A percentile compares a stretch with the other conserved stretches of the same genome.
Conservation (phyloP, 92 coral and sea anemone genomes). For the Paragorgia papillata region DNA sequence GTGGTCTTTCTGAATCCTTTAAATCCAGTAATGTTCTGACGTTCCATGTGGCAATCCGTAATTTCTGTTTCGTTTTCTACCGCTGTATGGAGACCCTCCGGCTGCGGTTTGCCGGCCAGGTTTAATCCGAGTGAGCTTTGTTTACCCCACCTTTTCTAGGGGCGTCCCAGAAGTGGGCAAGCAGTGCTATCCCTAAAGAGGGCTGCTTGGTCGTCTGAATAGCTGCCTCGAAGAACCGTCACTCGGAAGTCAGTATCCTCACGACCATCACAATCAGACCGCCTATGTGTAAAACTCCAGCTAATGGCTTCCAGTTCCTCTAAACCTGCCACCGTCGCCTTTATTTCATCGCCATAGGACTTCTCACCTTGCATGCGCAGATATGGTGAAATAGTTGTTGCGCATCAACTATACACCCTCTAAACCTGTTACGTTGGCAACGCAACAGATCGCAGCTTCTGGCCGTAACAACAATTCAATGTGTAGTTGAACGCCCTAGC, state of each 20-base stretch:
- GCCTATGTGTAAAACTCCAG: too few species aligned
- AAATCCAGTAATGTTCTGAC: constrained; percentile 42
- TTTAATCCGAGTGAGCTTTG: constrained; percentile 28
- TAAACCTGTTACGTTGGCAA: too few species aligned
- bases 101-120: constrained; percentile 28
- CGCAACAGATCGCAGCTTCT: too few species aligned
- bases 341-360: constrained; percentile 41
- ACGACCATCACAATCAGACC: constrained; percentile 10
- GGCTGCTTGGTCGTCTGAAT: constrained; percentile 37
- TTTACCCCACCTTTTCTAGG: constrained; percentile 26
- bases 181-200: constrained; percentile 35
- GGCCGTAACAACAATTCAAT: too few species aligned
- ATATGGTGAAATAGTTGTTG: too few species aligned
- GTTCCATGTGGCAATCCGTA: constrained; percentile 29
- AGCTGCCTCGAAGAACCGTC: constrained; percentile 26
- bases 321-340: constrained; percentile 47
- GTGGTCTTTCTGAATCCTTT: constrained; percentile 10
- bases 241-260: constrained; percentile 30
- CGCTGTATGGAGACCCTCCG: constrained; percentile 1
- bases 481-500: too few species aligned
- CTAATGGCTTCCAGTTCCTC: too few species aligned
- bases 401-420: too few species aligned
- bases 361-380: constrained; percentile 1
- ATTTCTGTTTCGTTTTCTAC: neutral
- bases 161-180: constrained; percentile 33